Base-by-base conservation (phyloP, 1,140 invertebrate genomes). In the Drosophila bifasciata region DNA sequence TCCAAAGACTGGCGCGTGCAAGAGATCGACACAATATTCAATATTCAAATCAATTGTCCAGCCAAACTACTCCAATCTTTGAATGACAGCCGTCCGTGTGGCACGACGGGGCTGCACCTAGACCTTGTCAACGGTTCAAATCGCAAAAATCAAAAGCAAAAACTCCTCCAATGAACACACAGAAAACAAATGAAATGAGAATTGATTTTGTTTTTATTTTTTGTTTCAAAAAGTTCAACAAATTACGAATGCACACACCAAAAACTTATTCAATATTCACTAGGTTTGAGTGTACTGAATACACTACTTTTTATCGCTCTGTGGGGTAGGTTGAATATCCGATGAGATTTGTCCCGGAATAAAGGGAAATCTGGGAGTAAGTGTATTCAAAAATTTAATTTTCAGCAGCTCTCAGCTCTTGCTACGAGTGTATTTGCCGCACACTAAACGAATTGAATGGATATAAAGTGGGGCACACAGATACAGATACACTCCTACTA, bases 401-500 rank as follows among this genome's bases (percentile, higher is more conserved):
- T 32, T 11, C 3, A 32, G 28, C 28, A 32, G 9, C 58, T 66
- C 64, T 68, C 67, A 45, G 71, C 36, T 67, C 53, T 66, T 52
- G 40, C 63, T 62, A 57, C 63, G 21, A 57, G 63, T 60, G 71
- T 57, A 52, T n/a, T n/a, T n/a, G n/a, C 50, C 64, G 63, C 49
- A 56, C 71, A 69, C 80, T 73, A 74, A 83, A 77, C 70, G 81
- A 85, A 86, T 81, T 72, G 77, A 85, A 81, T 81, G 72, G 58
- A 66, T 60, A 75, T 83, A 85, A 86, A 88, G 78, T 86, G 73
- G 81, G 81, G 69, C 81, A 86, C 66, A 88, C 61, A 75, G 19
- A 72, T n/a, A 88, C 61, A 75, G 19, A 72, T n/a, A 48, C 57
- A 74, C 21, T 16, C 23, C 17, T 11, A 59, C 36, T 21, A 13